These are phyloP conservation scores for Girardia tigrina DNA, from an alignment of 2,888 invertebrate species.

Conservation along the genomic window DNA sequence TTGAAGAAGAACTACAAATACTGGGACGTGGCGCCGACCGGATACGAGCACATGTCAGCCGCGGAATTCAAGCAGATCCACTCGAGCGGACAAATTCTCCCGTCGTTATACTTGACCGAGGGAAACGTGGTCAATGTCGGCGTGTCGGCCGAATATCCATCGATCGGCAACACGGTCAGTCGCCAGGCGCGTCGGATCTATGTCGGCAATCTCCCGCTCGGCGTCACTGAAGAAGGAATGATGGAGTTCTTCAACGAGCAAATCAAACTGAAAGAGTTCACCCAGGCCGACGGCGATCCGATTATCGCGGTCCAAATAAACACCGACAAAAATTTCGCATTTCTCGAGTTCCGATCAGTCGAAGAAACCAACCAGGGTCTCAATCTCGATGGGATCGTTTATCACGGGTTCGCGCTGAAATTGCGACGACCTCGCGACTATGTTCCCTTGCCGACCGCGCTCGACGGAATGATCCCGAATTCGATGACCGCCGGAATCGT, in stretches of 20 bases:
- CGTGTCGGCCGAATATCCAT: constrained; percentile 55
- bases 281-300: constrained; percentile 83
- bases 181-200: constrained; percentile 75
- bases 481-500: constrained; percentile 58
- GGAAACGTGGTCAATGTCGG: constrained; percentile 59
- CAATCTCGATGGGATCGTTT: constrained; percentile 97
- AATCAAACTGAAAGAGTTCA: constrained; percentile 88
- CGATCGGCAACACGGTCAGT: constrained; percentile 86
- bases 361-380: constrained; percentile 97
- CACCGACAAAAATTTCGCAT: constrained; percentile 96
- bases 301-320: constrained; percentile 94
- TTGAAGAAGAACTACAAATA: constrained; percentile 55
- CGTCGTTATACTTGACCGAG: constrained; percentile 56
- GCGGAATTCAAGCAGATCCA: constrained; percentile 67
- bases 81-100: constrained; percentile 37
- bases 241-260: constrained; percentile 97
- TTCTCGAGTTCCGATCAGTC: constrained; percentile 84
- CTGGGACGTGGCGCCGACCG: constrained; percentile 95
- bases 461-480: constrained; percentile 64
- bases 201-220: constrained; percentile 95
- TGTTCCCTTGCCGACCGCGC: constrained; percentile 86
- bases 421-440: constrained; percentile 92
- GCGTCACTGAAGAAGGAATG: constrained; percentile 82
- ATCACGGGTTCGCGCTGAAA: constrained; percentile 84
- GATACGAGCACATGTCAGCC: constrained; percentile 94